Evolutionary conservation across 1,140 invertebrate genomes (phyloP).

Genomic region (Eurosta solidaginis): DNA sequence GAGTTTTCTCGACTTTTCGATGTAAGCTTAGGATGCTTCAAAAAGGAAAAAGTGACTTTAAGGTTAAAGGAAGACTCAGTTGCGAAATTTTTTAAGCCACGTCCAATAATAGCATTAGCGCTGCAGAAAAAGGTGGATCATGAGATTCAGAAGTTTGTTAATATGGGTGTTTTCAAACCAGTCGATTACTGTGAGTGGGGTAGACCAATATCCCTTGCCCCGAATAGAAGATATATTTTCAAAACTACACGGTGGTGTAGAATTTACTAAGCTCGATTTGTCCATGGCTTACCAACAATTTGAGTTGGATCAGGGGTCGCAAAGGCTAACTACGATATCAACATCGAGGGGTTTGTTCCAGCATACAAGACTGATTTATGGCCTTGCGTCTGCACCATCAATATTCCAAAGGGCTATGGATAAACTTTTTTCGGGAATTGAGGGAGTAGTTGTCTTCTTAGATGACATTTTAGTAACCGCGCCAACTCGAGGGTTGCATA

Average conservation of each 20-base stretch:
- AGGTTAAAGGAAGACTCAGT: too few species aligned
- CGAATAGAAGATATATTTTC: too few species aligned
- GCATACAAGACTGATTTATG: constrained; percentile 39
- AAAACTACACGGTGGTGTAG: constrained; percentile 36
- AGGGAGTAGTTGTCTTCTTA: constrained; percentile 40
- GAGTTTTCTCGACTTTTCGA: constrained; percentile 27
- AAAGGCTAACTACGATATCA: constrained; percentile 38
- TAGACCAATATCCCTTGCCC: constrained; percentile 40
- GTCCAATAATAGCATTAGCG: too few species aligned
- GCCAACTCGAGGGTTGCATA: constrained; percentile 28
- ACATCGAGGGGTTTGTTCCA: constrained; percentile 37
- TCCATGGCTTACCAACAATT: constrained; percentile 42
- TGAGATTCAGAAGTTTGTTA: constrained; percentile 57
- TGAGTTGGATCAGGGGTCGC: constrained; percentile 33
- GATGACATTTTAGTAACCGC: constrained; percentile 45
- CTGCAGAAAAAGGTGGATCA: constrained; percentile 43
- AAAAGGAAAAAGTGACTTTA: not conserved
- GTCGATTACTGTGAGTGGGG: constrained; percentile 54
- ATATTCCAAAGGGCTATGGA: constrained; percentile 49
- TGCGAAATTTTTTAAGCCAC: not conserved
- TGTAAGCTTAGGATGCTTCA: constrained; percentile 25
- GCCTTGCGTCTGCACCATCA: constrained; percentile 41
- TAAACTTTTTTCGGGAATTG: constrained; percentile 36
- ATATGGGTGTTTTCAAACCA: constrained; percentile 41
- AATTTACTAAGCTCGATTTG: constrained; percentile 43